Base-by-base conservation (phyloP, 2,797 vertebrate species). In the Gymnocypris eckloni region DNA sequence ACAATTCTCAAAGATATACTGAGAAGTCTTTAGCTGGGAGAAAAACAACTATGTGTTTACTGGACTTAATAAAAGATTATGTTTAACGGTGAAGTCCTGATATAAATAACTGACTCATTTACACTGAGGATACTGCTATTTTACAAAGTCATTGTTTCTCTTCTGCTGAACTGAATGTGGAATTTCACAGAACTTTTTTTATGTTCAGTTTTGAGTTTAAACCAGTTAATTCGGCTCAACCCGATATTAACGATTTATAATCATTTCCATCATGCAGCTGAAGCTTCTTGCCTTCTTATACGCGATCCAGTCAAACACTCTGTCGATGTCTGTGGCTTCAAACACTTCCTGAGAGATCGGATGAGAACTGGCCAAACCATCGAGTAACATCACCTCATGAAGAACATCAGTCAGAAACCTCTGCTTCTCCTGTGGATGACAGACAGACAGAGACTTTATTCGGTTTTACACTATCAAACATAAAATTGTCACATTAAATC, bases 291-390 rank as follows among this genome's bases (percentile, higher is more conserved):
- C 98, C 94, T 99, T 99, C 92, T 99, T 99, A 90, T 99, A 99
- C 4, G 98, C 98, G 4, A 99, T 99, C 98, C 98, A 99, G 93
- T 99, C 98, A 86, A 99, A 99, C 41, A 99, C 98, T 45, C 96
- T 93, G 92, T 98, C 96, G 16, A 99, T 99, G 90, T 99, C 98
- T 0, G 96, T 95, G 33, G 98, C 98, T 93, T 95, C 96, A 12
- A 95, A 94, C 79, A 99, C 98, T 88, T 99, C 96, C 93, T 99
- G 98, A 48, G 98, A 99, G 72, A 99, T 98, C 0, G 98, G 98
- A 90, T 99, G 98, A 82, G 98, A 99, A 92, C 96, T 97, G 87
- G 96, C 94, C 85, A 99, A 92, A 7, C 98, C 98, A 0, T 99
- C 98, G 90, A 99, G 90, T 45, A 99, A 91, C 98, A 99, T 99